Evolutionary conservation across 2,797 vertebrate genomes (phyloP), one percentile per base, ranked within the genome.

Genomic region (Sus cebifrons): DNA sequence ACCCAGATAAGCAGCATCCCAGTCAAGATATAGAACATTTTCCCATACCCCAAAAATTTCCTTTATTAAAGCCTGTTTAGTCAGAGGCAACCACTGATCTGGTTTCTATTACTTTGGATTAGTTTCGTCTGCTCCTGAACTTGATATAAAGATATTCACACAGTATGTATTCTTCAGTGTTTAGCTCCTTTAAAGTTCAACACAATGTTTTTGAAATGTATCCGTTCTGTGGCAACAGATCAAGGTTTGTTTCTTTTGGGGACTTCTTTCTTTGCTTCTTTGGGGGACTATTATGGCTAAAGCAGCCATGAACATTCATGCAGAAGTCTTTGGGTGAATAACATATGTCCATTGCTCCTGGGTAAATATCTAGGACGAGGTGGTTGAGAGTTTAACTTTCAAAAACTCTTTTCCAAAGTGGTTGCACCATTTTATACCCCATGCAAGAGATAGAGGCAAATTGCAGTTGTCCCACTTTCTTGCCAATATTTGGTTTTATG

Each of bases 21-120:
- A 62, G 36, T 23, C 27, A 67, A 81, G 18, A 64, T 40, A 68
- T 11, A 16, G 27, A 81, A 3, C 40, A 29, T 74, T 88, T 91
- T 40, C 32, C 32, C 49, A 56, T 29, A 49, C 2, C 21, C 29
- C 40, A 56, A 21, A 79, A 62, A 58, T 7, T 58, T 77, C 23
- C 62, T 8, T 65, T 49, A 82, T 32, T 36, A 36, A 36, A 44
- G 3, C 4, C 12, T 8, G 75, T 89, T 36, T 10, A 40, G 54
- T 68, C 58, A 86, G 70, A 58, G 20, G n/a, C 8, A 91, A 49
- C 12, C 18, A 88, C 12, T 75, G 52, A 36, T 44, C 68, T 85
- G n/a, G 88, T 74, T 87, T 91, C 70, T 54, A 20, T 81, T 68
- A 60, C 21, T 68, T 88, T 81, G 58, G 10, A 64, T 94, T 54